phyloP scores from a whole-genome alignment of 2,797 vertebrate genomes.

The Liasis olivaceus region DNA sequence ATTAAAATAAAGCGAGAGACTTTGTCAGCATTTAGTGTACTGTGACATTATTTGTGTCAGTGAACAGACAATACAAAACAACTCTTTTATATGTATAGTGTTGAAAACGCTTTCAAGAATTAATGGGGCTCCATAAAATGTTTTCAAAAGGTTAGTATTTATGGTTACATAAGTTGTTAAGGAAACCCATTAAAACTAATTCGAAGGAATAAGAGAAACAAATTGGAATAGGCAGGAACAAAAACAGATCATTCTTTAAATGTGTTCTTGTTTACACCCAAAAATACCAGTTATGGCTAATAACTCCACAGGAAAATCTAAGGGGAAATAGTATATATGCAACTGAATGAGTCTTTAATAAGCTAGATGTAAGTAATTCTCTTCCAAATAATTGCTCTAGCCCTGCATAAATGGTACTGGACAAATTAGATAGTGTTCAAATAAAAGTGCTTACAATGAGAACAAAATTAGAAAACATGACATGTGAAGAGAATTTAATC shows the following conservation, averaged over 20 bases:
- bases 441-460: slow-evolving; percentile 20
- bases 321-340: slow-evolving; percentile 37
- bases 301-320: slow-evolving; percentile 25
- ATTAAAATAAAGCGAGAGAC: neutral
- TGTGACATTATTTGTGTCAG: slow-evolving; percentile 14
- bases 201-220: slow-evolving; percentile 23
- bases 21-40: neutral
- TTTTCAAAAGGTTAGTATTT: slow-evolving; percentile 32
- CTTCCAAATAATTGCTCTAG: slow-evolving; percentile 25
- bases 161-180: slow-evolving; percentile 39
- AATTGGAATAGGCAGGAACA: neutral
- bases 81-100: neutral
- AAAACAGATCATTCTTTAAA: slow-evolving; percentile 36
- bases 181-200: slow-evolving; percentile 23
- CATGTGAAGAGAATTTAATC: slow-evolving; percentile 1
- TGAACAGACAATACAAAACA: slow-evolving; percentile 17
- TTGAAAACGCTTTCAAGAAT: neutral
- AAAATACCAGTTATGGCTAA: slow-evolving; percentile 19
- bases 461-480: neutral
- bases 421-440: slow-evolving; percentile 41
- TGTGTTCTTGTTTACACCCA: slow-evolving; percentile 31
- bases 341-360: slow-evolving; percentile 42
- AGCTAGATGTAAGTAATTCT: slow-evolving; percentile 31
- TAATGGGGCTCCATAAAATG: slow-evolving; percentile 16
- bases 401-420: slow-evolving; percentile 17